Conservation (phyloP, 2,113 vertebrate species). For the Ornithorhynchus anatinus region DNA sequence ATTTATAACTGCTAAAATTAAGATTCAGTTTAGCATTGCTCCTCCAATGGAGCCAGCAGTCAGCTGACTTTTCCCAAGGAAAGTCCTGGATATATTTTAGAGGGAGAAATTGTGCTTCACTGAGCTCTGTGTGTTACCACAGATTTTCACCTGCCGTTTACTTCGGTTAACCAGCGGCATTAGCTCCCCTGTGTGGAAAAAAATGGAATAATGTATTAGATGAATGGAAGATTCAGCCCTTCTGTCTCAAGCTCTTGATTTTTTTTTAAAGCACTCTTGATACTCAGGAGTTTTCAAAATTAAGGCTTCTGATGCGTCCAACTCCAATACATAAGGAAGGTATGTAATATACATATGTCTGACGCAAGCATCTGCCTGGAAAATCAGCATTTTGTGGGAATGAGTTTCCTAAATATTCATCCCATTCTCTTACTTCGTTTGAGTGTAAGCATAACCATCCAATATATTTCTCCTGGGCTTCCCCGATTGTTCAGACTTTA, state of each 20-base stretch:
- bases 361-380: too few relatives aligned
- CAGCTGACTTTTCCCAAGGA: not conserved
- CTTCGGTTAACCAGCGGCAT: conserved; percentile 15
- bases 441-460: not conserved
- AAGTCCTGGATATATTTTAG: conserved; percentile 1
- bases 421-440: not conserved
- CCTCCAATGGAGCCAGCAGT: not conserved
- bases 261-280: too few relatives aligned
- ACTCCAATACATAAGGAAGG: too few relatives aligned
- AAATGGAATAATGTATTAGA: conserved; percentile 3
- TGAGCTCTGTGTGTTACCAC: not conserved
- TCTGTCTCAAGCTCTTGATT: too few relatives aligned
- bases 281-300: too few relatives aligned
- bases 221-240: not conserved
- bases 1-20: not conserved
- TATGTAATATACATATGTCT: too few relatives aligned
- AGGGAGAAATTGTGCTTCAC: not conserved
- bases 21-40: not conserved
- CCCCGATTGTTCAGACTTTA: not conserved
- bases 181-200: conserved; percentile 4
- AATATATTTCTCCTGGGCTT: not conserved
- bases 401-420: too few relatives aligned
- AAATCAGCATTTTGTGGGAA: too few relatives aligned
- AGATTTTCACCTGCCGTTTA: not conserved
- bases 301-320: too few relatives aligned